These are phyloP conservation scores for Eilema depressum DNA, from an alignment of 2,888 invertebrate genomes.

Conservation along the genomic window DNA sequence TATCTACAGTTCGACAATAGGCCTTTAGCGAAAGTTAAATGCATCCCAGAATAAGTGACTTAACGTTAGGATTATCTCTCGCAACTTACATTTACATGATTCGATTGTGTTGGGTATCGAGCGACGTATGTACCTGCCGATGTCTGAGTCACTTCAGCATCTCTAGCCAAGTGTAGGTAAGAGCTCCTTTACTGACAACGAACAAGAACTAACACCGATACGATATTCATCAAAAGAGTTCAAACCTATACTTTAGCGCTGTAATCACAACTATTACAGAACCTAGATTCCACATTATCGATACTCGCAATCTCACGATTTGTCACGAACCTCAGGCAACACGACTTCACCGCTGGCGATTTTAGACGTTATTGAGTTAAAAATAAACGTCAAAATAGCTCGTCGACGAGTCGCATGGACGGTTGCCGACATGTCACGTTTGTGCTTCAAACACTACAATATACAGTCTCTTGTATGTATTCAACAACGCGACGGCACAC, in stretches of 20 bases:
- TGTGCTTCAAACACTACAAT: slow-evolving; percentile 69
- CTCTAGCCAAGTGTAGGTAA: slow-evolving; percentile 30
- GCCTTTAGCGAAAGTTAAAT: slow-evolving; percentile 80
- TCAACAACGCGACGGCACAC: slow-evolving; percentile 54
- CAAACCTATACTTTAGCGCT: slow-evolving; percentile 39
- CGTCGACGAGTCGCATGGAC: slow-evolving; percentile 30
- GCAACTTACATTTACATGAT: slow-evolving; percentile 42
- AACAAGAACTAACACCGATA: slow-evolving; percentile 28
- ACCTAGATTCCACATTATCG: slow-evolving; percentile 44
- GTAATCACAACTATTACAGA: slow-evolving; percentile 45
- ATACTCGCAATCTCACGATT: slow-evolving; percentile 47
- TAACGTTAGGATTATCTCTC: slow-evolving; percentile 45
- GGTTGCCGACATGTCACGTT: slow-evolving; percentile 47
- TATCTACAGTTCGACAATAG: slow-evolving; percentile 73
- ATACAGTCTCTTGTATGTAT: slow-evolving; percentile 70
- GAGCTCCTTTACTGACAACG: slow-evolving; percentile 32
- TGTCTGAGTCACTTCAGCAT: slow-evolving; percentile 30
- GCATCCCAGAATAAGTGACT: slow-evolving; percentile 57
- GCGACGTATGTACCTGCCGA: slow-evolving; percentile 32
- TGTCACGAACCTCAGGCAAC: slow-evolving; percentile 33
- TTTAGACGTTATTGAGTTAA: slow-evolving; percentile 50
- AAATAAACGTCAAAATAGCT: slow-evolving; percentile 50
- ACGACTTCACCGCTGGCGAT: slow-evolving; percentile 37
- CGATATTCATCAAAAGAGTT: slow-evolving; percentile 36
- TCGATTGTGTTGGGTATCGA: slow-evolving; percentile 45